Base-by-base conservation (phyloP, 2,113 vertebrate genomes). In the Camelus bactrianus region DNA sequence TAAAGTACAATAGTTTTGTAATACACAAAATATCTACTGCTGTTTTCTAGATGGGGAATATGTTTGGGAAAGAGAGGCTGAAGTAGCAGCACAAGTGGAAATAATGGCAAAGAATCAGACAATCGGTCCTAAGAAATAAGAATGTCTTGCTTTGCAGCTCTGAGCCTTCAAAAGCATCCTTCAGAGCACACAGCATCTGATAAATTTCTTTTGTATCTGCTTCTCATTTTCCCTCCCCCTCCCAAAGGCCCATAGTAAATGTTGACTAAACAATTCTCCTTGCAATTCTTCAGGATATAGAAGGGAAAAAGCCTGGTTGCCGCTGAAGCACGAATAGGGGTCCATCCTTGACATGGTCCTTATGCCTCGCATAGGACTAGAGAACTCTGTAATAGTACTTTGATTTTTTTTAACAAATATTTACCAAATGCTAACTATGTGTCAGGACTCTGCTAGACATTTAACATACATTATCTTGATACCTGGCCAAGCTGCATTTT, bases 381-480 rank as follows among this genome's bases (percentile, higher is more conserved):
- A 75, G 19, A 91, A 87, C 9, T 93, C 56, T 52, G 28, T 20
- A 81, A 73, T 84, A 64, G 3, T n/a, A 72, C 2, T n/a, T 67
- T 48, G 58, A 72, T 80, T 86, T 28, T 42, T 93, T 83, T 46
- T 85, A 82, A 86, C 11, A 70, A 95, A 85, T 62, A 86, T 58
- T 77, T 38, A 48, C 32, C 20, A 90, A 70, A 50, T 72, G 60
- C 11, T 62, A 38, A 56, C 35, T 80, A 28, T 8, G 6, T 50
- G 24, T n/a, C 28, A 75, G n/a, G 17, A 42, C 15, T 91, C 48
- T 91, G 48, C 9, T 69, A 65, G 28, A 89, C n/a, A 65, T 32
- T 72, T 52, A 70, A 22, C 28, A 60, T 80, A 58, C 19, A 30
- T 81, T 70, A 64, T 64, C 30, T 92, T 52, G 86, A 30, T 89